These are phyloP conservation scores for Miniopterus natalensis DNA, from an alignment of 2,113 vertebrate genomes.

Conservation along the genomic window DNA sequence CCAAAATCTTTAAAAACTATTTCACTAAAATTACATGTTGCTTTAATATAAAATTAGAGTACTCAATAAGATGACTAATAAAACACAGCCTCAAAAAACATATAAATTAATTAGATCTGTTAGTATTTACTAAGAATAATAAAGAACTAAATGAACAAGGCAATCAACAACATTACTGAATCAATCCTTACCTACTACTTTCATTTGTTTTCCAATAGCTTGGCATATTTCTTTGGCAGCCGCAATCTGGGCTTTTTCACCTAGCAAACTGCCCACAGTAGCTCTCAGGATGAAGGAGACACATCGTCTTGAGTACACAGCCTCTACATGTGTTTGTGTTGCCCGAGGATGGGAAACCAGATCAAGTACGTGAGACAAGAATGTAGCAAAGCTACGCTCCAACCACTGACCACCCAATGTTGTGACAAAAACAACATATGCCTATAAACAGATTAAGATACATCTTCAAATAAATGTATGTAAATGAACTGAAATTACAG, in stretches of 20 bases:
- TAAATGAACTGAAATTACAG: background rate
- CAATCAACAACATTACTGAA: background rate
- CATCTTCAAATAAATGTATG: background rate
- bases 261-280: slow-evolving; percentile 96
- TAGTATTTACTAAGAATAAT: slow-evolving; percentile 14
- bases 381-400: slow-evolving; percentile 97
- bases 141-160: background rate
- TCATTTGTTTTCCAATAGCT: slow-evolving; percentile 99
- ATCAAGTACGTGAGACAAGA: slow-evolving; percentile 97
- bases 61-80: slow-evolving; percentile 44
- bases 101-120: slow-evolving; percentile 4
- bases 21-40: background rate
- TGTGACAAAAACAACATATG: slow-evolving; percentile 98
- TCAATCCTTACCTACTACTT: slow-evolving; percentile 95
- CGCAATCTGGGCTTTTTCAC: slow-evolving; percentile 99
- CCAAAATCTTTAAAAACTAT: slow-evolving; percentile 44
- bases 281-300: slow-evolving; percentile 98
- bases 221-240: slow-evolving; percentile 99
- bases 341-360: slow-evolving; percentile 98
- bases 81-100: background rate
- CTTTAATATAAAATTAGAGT: slow-evolving; percentile 42
- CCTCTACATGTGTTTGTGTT: slow-evolving; percentile 98
- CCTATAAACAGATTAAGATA: slow-evolving; percentile 88
- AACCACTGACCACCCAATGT: slow-evolving; percentile 97
- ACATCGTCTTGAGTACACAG: slow-evolving; percentile 98